Conservation (phyloP, 2,113 vertebrate genomes). For the Orycteropus afer region DNA sequence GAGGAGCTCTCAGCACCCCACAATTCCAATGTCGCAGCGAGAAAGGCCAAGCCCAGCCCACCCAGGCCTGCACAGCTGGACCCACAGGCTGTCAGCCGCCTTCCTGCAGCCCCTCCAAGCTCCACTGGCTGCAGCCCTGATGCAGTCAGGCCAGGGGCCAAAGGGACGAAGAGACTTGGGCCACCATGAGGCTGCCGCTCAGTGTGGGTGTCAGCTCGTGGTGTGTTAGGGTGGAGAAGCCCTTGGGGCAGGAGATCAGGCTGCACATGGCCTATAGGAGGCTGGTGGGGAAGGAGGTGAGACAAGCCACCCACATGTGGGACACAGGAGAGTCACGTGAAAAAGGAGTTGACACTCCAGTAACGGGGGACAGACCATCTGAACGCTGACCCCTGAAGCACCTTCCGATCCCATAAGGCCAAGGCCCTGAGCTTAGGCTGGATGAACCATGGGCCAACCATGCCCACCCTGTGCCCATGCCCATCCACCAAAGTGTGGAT, state of each 20-base stretch:
- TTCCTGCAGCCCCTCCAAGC: rapidly evolving
- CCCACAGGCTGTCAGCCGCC: neutral
- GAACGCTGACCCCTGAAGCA: neutral
- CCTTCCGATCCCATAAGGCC: too few relatives aligned
- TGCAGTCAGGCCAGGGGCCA: neutral
- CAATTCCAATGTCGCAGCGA: rapidly evolving
- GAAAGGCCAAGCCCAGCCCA: neutral
- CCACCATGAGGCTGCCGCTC: too few relatives aligned
- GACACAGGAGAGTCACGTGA: rapidly evolving
- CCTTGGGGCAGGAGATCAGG: neutral
- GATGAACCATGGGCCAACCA: neutral
- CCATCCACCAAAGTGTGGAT: rapidly evolving
- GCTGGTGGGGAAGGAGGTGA: rapidly evolving
- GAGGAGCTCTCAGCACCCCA: rapidly evolving
- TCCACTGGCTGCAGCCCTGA: neutral
- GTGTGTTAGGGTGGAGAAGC: neutral
- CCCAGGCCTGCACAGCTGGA: neutral
- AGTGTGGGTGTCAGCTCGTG: neutral
- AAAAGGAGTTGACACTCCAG: neutral
- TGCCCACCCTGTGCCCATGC: neutral
- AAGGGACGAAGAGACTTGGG: neutral
- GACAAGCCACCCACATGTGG: rapidly evolving
- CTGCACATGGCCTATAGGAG: too few relatives aligned
- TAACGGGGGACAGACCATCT: rapidly evolving
- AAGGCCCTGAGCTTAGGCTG: rapidly evolving